Percentiles rank a stretch among this genome's conserved stretches.
Evolutionary conservation across 2,797 vertebrate species (phyloP).

Genomic region (Sebastes paucispinis): DNA sequence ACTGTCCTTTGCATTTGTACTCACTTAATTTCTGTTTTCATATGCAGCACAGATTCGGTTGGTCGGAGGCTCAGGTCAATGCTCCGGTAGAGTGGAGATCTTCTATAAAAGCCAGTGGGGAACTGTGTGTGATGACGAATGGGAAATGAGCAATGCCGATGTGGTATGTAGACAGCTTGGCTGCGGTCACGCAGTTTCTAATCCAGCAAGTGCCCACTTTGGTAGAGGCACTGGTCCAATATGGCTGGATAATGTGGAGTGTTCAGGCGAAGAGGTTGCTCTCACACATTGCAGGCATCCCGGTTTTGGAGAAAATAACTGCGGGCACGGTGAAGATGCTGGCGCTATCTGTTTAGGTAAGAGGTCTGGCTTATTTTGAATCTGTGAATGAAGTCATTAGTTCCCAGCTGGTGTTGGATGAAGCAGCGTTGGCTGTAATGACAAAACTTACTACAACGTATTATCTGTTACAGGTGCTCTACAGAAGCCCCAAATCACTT

Average conservation of each 20-base stretch:
- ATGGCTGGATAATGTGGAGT: constrained; percentile 76
- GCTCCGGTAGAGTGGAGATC: too few species aligned
- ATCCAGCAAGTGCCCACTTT: constrained; percentile 60
- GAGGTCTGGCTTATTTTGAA: not conserved
- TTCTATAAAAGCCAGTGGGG: too few species aligned
- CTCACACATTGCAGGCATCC: constrained; percentile 59
- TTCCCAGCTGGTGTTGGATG: not conserved
- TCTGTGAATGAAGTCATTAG: not conserved
- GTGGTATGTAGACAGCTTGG: constrained; percentile 77
- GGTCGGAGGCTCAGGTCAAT: too few species aligned
- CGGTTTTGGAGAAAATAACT: constrained; percentile 65
- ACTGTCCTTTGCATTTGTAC: constrained; percentile 20
- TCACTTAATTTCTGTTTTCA: too few species aligned
- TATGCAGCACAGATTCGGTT: too few species aligned
- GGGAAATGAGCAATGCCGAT: constrained; percentile 44
- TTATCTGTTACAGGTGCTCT: constrained; percentile 56
- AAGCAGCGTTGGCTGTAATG: not conserved
- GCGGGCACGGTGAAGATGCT: constrained; percentile 72
- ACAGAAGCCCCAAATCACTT: constrained; percentile 60
- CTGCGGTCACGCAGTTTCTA: constrained; percentile 68
- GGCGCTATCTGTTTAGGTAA: constrained; percentile 76
- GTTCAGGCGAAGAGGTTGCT: constrained; percentile 59
- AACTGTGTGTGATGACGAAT: constrained; percentile 74
- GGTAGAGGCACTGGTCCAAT: constrained; percentile 73
- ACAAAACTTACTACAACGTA: not conserved